Evolutionary conservation across 2,113 vertebrate species (phyloP).

Genomic region (Axis porcinus): DNA sequence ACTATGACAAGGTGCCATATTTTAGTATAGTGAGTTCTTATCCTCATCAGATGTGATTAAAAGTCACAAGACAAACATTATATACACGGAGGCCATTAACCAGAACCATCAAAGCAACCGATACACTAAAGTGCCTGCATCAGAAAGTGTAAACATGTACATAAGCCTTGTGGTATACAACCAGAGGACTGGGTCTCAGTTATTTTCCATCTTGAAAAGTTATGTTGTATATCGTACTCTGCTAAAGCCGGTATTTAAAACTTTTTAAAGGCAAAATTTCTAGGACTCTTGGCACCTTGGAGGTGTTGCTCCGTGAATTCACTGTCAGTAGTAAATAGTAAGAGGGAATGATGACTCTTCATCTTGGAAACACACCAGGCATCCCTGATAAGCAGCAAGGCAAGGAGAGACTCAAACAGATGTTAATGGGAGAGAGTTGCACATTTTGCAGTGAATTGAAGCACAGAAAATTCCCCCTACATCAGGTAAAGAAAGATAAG

Average conservation of each 20-base stretch:
- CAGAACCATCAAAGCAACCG: not conserved
- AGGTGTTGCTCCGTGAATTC: not conserved
- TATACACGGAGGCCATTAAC: not conserved
- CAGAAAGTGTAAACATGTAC: not conserved
- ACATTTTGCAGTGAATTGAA: constrained; percentile 33
- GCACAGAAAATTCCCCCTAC: constrained; percentile 47
- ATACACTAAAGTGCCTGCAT: not conserved
- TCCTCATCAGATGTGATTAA: not conserved
- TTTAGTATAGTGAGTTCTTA: not conserved
- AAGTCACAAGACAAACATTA: not conserved
- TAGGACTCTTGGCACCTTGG: not conserved
- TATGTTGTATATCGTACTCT: not conserved
- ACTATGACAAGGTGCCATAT: not conserved
- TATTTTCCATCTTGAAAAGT: not conserved
- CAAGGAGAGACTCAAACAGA: constrained; percentile 38
- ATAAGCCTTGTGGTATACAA: not conserved
- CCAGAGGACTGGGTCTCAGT: not conserved
- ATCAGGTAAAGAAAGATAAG: constrained; percentile 48
- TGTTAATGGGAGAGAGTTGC: constrained; percentile 35
- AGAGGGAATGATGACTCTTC: not conserved
- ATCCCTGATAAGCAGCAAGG: not conserved
- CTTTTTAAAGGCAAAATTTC: constrained; percentile 8
- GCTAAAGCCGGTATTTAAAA: not conserved
- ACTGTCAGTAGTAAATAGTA: not conserved
- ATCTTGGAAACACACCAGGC: constrained; percentile 4